Evolutionary conservation across 2,797 vertebrate genomes (phyloP), one percentile per base, ranked within the genome.

Genomic region (Anguilla megastoma): DNA sequence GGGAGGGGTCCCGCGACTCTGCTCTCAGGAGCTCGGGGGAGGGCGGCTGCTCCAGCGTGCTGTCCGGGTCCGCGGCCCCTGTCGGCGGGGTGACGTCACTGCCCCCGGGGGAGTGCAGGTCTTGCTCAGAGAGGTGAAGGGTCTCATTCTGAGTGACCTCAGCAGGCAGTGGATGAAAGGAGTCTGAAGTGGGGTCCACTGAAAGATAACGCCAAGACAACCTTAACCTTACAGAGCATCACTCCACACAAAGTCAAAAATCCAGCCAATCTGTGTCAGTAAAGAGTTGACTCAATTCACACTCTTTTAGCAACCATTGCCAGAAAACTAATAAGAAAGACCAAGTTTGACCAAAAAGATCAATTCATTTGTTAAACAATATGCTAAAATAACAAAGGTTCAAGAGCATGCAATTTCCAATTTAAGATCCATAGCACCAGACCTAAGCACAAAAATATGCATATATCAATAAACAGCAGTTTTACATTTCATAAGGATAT

Each of bases 81-180:
- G 71, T 54, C 45, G 71, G n/a, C 0, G 87, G 0, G 4, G 90
- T 89, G 18, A 30, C 27, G 76, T 9, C 48, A 2, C 56, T 84
- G 27, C 63, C 80, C 1, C 58, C 66, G 0, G 90, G 45, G 14
- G 74, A 91, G 50, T 56, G 14, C 0, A 36, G 86, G 45, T 52
- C 24, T 60, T 90, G 89, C 5, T 86, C 87, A 0, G 92, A 91
- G 63, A 71, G 87, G 80, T 91, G 89, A 87, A 94, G 93, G 33
- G 5, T 91, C 45, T 96, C 93, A 0, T 95, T 97, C 71, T 95
- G 91, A 8, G 96, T 93, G 86, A 93, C 89, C 86, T 98, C 97
- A 5, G 95, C 91, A 21, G 91, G 92, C 45, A 98, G 93, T 0
- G 91, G 90, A 50, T 94, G 94, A 89, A 98, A 97, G 3, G 95